phyloP scores from a whole-genome alignment of 2,797 vertebrate species.

The Typhlichthys eigenmanni region DNA sequence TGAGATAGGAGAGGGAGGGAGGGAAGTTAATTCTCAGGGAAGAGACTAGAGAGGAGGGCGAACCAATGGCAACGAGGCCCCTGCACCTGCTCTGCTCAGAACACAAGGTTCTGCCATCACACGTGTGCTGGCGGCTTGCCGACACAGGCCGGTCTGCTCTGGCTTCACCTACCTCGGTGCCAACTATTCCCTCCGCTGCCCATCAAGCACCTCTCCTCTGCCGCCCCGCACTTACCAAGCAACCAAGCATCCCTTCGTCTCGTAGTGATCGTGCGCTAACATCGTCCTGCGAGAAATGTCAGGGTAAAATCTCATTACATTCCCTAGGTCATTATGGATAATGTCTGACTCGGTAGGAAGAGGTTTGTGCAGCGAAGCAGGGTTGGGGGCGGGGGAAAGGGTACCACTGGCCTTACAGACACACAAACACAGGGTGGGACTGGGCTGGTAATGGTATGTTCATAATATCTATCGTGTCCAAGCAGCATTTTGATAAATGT shows the following conservation, averaged over 20 bases:
- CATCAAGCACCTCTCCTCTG: constrained; percentile 37
- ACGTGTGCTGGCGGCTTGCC: constrained; percentile 56
- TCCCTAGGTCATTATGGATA: not conserved
- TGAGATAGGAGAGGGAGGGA: constrained; percentile 18
- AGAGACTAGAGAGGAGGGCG: not conserved
- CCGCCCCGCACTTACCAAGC: constrained; percentile 28
- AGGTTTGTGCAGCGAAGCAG: not conserved
- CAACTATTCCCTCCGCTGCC: constrained; percentile 52
- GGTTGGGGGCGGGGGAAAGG: too few relatives aligned
- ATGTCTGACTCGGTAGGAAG: not conserved
- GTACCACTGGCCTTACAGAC: not conserved
- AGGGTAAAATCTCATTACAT: not conserved
- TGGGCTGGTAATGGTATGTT: constrained; percentile 8
- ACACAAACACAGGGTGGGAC: not conserved
- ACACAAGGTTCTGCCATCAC: constrained; percentile 57
- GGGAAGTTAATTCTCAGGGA: constrained; percentile 17
- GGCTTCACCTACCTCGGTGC: constrained; percentile 54
- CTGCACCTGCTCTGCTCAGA: constrained; percentile 59
- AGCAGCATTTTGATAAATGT: constrained; percentile 17
- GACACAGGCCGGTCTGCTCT: constrained; percentile 46
- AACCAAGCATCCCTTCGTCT: constrained; percentile 17
- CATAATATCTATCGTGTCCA: not conserved
- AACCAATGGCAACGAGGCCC: constrained; percentile 34
- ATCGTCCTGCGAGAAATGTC: constrained; percentile 1
- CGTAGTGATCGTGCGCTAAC: not conserved